Evolutionary conservation across 2,888 invertebrate species (phyloP), one percentile per base, ranked within the genome.

Genomic region (Dynastes maya): DNA sequence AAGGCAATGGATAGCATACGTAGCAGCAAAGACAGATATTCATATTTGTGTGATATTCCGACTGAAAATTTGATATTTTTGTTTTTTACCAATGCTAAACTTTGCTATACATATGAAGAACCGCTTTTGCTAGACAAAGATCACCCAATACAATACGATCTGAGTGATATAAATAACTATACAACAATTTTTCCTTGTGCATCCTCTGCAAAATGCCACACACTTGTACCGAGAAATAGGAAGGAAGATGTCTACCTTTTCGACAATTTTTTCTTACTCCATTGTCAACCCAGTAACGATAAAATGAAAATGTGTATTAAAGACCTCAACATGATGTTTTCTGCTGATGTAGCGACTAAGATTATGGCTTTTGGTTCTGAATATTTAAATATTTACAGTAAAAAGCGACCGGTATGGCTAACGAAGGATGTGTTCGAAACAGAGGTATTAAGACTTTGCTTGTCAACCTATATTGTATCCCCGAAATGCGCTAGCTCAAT

Each of bases 341-440:
- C 72, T 9, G 22, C 1, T 11, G 58, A 58, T 22, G 40, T n/a
- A 40, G 45, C 11, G 5, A 71, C 1, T 16, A 58, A 53, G 40
- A 37, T 72, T 55, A 11, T 22, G 2, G 9, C n/a, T 9, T 72
- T 40, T 13, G 58, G 58, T 22, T 55, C 16, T 16, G 37, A 22
- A 2, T 58, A 72, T 16, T 40, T 72, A 9, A 9, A 32, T 22
- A 58, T 37, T 11, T 1, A 3, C 5, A 37, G 2, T 16, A 1
- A 0, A 40, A 32, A 27, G 13, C 37, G 22, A 22, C 67, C 67
- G 6, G 3, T 45, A 22, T 49, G 49, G 13, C 11, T 72, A 22
- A 72, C 58, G 6, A 72, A 58, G 40, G 37, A 58, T 2, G 22
- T 72, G 6, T 72, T 72, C 11, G 58, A 72, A 45, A 72, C 72